A percentile compares a stretch with the other conserved stretches of the same genome.
Evolutionary conservation across 2,797 vertebrate species (phyloP).

Genomic region (Urosaurus nigricauda): DNA sequence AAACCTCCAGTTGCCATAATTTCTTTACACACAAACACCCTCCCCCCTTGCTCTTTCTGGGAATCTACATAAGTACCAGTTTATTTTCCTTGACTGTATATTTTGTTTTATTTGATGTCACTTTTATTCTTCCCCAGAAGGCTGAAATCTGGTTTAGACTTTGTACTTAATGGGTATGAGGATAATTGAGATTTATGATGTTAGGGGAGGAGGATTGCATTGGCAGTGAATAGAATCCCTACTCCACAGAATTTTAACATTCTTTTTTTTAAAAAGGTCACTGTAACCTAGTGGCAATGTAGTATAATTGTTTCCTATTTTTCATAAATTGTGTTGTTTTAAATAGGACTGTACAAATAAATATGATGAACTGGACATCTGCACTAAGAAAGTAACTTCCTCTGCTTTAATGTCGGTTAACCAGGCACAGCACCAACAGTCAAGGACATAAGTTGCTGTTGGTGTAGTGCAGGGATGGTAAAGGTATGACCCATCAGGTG

Average conservation of each 20-base stretch:
- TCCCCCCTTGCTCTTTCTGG: neutral
- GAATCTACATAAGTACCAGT: neutral
- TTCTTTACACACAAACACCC: neutral
- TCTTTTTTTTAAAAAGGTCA: neutral
- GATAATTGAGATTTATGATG: neutral
- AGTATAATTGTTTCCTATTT: neutral
- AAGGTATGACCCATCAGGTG: no score
- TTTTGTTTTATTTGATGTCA: neutral
- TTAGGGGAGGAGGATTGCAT: neutral
- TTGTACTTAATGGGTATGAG: neutral
- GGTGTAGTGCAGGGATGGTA: neutral
- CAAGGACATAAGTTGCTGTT: neutral
- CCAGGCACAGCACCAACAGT: neutral
- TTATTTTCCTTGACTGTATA: conserved; percentile 10
- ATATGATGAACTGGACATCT: neutral
- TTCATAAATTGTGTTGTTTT: neutral
- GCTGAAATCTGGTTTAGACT: neutral
- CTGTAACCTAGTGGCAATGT: neutral
- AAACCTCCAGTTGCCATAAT: neutral
- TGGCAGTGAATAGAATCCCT: neutral
- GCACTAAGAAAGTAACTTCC: neutral
- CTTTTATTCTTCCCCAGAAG: neutral
- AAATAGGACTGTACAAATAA: neutral
- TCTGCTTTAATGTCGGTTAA: neutral
- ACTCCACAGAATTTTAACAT: no score